Conservation (phyloP, 2,888 invertebrate species). For the Drosophila formosana region DNA sequence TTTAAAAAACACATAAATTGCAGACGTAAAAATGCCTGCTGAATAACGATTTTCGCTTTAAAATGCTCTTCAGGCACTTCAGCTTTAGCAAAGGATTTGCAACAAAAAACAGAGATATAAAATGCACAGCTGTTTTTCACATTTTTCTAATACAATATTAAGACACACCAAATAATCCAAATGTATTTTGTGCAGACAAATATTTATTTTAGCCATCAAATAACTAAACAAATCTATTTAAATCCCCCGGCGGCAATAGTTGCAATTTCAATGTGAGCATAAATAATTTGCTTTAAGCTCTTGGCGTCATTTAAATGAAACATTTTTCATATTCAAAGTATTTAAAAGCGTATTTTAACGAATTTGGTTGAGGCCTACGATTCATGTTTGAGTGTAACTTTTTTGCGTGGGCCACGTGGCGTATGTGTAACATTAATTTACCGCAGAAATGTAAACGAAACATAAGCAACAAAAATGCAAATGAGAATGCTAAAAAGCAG, state of each 20-base stretch:
- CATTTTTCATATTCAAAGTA: no score
- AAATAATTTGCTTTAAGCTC: neutral
- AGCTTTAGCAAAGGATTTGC: neutral
- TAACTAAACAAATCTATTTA: neutral
- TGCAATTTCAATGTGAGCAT: neutral
- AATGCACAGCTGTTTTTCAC: no score
- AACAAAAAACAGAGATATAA: neutral
- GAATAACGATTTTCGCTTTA: slow-evolving; percentile 24
- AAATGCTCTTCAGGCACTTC: neutral
- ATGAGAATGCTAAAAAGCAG: slow-evolving; percentile 53
- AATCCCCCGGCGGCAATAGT: neutral
- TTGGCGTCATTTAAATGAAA: neutral
- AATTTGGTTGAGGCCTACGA: neutral
- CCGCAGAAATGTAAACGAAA: slow-evolving; percentile 41
- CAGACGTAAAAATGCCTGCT: neutral
- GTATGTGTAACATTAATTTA: slow-evolving; percentile 51
- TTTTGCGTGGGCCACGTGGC: slow-evolving; percentile 19
- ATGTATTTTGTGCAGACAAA: neutral
- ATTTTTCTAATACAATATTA: neutral
- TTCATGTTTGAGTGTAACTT: neutral
- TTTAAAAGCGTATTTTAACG: slow-evolving; percentile 25
- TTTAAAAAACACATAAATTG: neutral
- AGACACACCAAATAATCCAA: neutral
- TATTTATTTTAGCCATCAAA: neutral
- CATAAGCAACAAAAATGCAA: slow-evolving; percentile 50